Base-by-base conservation (phyloP, 2,888 invertebrate genomes). In the Dusona sp. region DNA sequence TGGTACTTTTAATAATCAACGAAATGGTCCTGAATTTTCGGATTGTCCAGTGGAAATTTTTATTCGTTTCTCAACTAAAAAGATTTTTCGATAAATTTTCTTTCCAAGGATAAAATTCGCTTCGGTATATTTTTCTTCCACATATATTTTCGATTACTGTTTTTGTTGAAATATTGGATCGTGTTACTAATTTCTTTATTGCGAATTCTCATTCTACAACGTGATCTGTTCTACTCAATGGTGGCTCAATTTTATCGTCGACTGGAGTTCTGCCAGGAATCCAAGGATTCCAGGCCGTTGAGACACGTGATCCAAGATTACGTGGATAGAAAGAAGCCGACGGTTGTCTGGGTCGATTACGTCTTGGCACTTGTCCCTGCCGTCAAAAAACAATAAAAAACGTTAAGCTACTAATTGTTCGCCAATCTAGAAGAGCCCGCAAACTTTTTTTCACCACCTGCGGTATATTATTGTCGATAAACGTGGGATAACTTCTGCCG, bases 211-310 rank as follows among this genome's bases (percentile, higher is more conserved):
- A 85, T 67, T 81, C 73, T 64, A 48, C 48, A 78, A 38, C 29
- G 22, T 11, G 82, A 54, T 85, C 86, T 29, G 91, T 90, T 84
- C 88, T 89, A 45, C 91, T 90, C 22, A 92, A 83, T 42, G 92
- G 92, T 22, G 89, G 82, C 38, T 89, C 90, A 57, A 92, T 91
- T 84, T 92, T 92, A 79, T 92, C 92, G 79, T 91, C 91, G 11
- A 92, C 83, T 9, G 86, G 19, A 81, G 19, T 86, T 74, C 64
- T 84, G n/a, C 65, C 78, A 25, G 88, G 80, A 70, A 74, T 79
- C 85, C 85, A 78, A 33, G 87, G 80, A 51, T 64, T 72, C 78
- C 82, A 80, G 45, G 29, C 79, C 36, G 80, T 84, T 72, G 83
- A 84, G 29, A 45, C 36, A 25, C 61, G 73, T 68, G 80, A 48